Evolutionary conservation across 2,888 invertebrate genomes (phyloP).

Genomic region (Tachina fera): DNA sequence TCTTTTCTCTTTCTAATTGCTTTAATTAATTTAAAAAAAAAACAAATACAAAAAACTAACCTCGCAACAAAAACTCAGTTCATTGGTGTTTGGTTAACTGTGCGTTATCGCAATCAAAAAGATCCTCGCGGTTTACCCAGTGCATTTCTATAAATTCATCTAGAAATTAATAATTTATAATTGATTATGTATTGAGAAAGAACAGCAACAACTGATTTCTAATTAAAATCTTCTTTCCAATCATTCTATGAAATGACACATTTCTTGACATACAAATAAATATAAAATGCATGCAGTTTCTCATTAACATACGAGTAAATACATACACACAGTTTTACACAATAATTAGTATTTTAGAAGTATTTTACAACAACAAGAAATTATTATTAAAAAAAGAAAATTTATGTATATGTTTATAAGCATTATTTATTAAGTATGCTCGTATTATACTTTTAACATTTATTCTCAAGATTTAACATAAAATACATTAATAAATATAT

Average conservation of each 20-base stretch:
- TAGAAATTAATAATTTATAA: slow-evolving; percentile 28
- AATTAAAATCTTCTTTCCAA: slow-evolving; percentile 45
- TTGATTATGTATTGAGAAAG: slow-evolving; percentile 31
- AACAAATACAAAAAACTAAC: slow-evolving; percentile 4
- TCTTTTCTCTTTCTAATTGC: slow-evolving; percentile 20
- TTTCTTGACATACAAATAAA: slow-evolving; percentile 19
- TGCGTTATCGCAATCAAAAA: slow-evolving; percentile 99
- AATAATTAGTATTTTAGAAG: slow-evolving; percentile 59
- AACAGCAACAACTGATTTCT: slow-evolving; percentile 51
- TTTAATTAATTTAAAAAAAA: not conserved
- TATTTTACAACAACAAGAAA: slow-evolving; percentile 56
- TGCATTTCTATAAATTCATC: slow-evolving; percentile 93
- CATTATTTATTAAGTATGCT: slow-evolving; percentile 67
- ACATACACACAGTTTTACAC: slow-evolving; percentile 38
- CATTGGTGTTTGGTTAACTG: slow-evolving; percentile 92
- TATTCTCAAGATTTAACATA: slow-evolving; percentile 38
- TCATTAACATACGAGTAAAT: slow-evolving; percentile 53
- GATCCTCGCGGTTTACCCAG: slow-evolving; percentile 98
- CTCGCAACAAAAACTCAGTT: slow-evolving; percentile 87
- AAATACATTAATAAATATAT: slow-evolving; percentile 59
- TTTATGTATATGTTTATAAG: slow-evolving; percentile 55
- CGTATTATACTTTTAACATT: slow-evolving; percentile 57
- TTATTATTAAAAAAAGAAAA: slow-evolving; percentile 17
- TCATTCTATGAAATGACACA: slow-evolving; percentile 41
- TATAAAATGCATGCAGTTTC: slow-evolving; percentile 3